Percentiles rank a stretch among this genome's conserved stretches.
phyloP scores from a whole-genome alignment of 2,888 invertebrate species.

The Aporophyla nigra region DNA sequence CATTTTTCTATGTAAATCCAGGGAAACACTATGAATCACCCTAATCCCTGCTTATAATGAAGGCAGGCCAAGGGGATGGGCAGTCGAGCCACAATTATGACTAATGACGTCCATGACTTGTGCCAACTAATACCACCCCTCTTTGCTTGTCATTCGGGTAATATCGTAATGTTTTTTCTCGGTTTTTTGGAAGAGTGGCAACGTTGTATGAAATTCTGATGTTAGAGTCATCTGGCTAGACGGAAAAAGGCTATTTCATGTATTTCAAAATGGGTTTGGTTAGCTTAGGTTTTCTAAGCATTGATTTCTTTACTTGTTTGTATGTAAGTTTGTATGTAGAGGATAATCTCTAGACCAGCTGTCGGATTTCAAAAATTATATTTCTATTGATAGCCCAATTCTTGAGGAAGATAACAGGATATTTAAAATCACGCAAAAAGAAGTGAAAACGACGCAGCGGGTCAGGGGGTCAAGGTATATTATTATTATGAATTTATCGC shows the following conservation, averaged over 20 bases:
- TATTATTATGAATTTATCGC: too few species aligned
- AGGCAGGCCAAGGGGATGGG: constrained; percentile 40
- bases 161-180: background rate
- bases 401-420: too few species aligned
- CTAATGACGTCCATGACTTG: constrained; percentile 50
- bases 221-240: too few species aligned
- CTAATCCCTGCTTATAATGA: constrained; percentile 35
- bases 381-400: too few species aligned
- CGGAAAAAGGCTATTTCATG: background rate
- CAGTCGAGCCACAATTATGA: constrained; percentile 39
- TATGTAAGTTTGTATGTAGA: too few species aligned
- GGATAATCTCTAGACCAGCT: too few species aligned
- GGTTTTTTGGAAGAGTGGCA: background rate
- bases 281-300: background rate
- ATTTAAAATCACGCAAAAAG: too few species aligned
- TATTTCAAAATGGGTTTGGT: background rate
- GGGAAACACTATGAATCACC: constrained; percentile 50
- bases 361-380: too few species aligned
- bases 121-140: constrained; percentile 19
- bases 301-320: too few species aligned
- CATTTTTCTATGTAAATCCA: constrained; percentile 33
- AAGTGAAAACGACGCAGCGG: too few species aligned
- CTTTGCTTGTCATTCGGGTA: constrained; percentile 24
- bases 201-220: background rate
- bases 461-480: too few species aligned